Evolutionary conservation across 1,140 invertebrate genomes (phyloP).

Genomic region (Hycleus phaleratus): DNA sequence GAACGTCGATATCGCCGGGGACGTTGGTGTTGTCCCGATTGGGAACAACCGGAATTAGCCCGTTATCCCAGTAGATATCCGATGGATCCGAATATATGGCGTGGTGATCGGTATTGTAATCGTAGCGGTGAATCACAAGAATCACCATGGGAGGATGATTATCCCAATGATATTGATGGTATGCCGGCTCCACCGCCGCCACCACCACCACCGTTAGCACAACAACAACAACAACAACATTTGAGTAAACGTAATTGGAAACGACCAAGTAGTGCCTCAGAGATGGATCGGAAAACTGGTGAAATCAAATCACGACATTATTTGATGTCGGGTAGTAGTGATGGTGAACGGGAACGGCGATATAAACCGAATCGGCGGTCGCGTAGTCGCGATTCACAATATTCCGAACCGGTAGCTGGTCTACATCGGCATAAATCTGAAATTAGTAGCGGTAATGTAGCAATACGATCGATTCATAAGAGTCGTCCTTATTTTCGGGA

Average conservation of each 20-base stretch:
- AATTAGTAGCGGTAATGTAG: neutral
- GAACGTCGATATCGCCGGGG: slow-evolving; percentile 31
- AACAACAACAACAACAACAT: too few relatives aligned
- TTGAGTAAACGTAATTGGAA: slow-evolving; percentile 48
- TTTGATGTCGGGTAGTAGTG: slow-evolving; percentile 39
- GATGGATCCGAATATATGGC: slow-evolving; percentile 10
- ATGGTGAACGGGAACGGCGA: slow-evolving; percentile 36
- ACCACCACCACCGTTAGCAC: too few relatives aligned
- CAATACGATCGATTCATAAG: slow-evolving; percentile 13
- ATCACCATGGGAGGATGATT: slow-evolving; percentile 51
- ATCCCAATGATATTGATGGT: slow-evolving; percentile 37
- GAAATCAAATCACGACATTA: slow-evolving; percentile 42
- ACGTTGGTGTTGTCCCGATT: slow-evolving; percentile 39
- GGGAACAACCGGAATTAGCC: slow-evolving; percentile 26
- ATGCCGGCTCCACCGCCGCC: slow-evolving; percentile 7
- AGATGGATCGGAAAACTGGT: slow-evolving; percentile 44
- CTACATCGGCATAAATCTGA: slow-evolving; percentile 34
- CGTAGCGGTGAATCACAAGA: slow-evolving; percentile 41
- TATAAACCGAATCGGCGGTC: slow-evolving; percentile 35
- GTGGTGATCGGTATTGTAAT: slow-evolving; percentile 32
- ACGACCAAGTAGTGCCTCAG: slow-evolving; percentile 55
- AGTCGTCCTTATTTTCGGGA: slow-evolving; percentile 26
- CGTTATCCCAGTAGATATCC: neutral
- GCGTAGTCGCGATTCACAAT: slow-evolving; percentile 37
- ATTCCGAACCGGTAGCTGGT: slow-evolving; percentile 22